Base-by-base conservation (phyloP, 92 coral and sea anemone species). In the Diadumene lineata region DNA sequence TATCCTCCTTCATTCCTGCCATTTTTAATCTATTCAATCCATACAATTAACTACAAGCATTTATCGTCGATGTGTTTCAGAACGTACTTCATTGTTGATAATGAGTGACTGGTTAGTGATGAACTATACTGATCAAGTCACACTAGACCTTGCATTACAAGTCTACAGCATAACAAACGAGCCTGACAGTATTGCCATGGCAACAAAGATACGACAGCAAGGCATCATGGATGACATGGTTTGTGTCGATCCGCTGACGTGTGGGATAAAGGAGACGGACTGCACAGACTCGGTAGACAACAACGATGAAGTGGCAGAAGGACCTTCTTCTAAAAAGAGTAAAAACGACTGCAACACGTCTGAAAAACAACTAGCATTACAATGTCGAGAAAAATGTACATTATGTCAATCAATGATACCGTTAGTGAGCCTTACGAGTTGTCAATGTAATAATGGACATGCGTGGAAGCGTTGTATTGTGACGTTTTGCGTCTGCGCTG, bases 381-480 rank as follows among this genome's bases (percentile, higher is more conserved):
- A 73, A 7, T 32, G 9, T 22, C 19, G 73, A 51, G 81, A 76
- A 46, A 29, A 46, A 18, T 76, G 81, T 31, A 19, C 11, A 30
- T 16, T 76, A 64, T 76, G 81, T 32, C 69, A 76, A 51, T 28
- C 63, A 53, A 46, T 50, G 31, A 55, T 76, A 23, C 73, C 73
- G 10, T 33, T 76, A n/a, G 23, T 43, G 50, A 64, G 50, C 31
- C 26, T 76, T 64, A 50, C 38, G 62, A 63, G 73, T 64, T 73
- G 73, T 16, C 21, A 44, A 34, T 76, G 81, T 22, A 32, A 65
- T 29, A 46, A 51, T 33, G 73, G 81, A 11, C 81, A 76, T 65
- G 60, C 48, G 65, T 76, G 81, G 81, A 64, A 64, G 73, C 81
- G 81, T 43, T 76, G 81, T 50, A 33, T 53, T 16, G 64, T 51